Conservation (phyloP, 2,113 vertebrate genomes). For the Nycticorax nycticorax region DNA sequence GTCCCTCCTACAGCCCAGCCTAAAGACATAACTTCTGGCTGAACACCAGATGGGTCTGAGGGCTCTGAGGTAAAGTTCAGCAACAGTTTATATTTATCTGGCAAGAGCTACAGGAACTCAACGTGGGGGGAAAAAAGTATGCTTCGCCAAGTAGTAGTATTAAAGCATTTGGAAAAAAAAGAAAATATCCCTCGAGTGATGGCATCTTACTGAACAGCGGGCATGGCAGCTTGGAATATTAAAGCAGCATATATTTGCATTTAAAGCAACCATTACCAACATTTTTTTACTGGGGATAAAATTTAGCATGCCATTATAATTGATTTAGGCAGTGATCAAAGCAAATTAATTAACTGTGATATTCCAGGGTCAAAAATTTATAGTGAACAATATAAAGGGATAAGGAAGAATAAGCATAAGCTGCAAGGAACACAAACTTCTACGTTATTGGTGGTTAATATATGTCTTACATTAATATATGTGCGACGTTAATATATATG, state of each 20-base stretch:
- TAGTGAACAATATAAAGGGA: neutral
- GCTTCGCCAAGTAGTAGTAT: neutral
- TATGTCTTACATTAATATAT: neutral
- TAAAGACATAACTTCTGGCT: neutral
- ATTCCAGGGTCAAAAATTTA: constrained; percentile 22
- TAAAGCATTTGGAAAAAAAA: neutral
- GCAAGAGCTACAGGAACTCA: neutral
- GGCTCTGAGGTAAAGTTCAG: neutral
- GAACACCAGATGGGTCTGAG: neutral
- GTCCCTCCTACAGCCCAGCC: neutral
- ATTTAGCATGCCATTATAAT: neutral
- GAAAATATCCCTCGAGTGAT: neutral
- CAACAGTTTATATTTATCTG: neutral
- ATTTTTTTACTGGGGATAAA: neutral
- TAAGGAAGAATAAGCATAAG: neutral
- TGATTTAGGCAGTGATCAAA: constrained; percentile 28
- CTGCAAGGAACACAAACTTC: neutral
- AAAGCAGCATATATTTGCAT: constrained; percentile 40
- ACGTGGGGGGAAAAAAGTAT: neutral
- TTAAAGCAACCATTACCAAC: neutral
- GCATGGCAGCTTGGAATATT: neutral
- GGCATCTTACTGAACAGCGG: neutral
- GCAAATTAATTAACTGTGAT: constrained; percentile 25
- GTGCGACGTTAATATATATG: neutral
- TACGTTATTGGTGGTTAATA: neutral